Conservation (phyloP, 2,797 vertebrate species). For the Vespertilio murinus region DNA sequence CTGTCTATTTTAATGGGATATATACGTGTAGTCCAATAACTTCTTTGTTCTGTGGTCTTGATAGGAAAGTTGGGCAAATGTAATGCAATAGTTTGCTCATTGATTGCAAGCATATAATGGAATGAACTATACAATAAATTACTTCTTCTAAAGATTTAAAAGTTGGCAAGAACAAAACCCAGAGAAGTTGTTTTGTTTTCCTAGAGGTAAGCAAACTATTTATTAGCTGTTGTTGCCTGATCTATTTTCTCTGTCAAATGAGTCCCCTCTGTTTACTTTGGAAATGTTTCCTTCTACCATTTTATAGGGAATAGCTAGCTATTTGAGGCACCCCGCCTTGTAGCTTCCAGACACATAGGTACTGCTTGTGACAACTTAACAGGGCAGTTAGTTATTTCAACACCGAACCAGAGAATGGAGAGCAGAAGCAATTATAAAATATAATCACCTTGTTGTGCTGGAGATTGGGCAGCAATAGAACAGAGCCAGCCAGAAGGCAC, state of each 20-base stretch:
- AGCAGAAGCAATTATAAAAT: conserved; percentile 36
- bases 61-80: conserved; percentile 11
- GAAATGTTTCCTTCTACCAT: not conserved
- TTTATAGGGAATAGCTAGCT: conserved; percentile 28
- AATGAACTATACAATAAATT: conserved; percentile 44
- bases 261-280: conserved; percentile 29
- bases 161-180: not conserved
- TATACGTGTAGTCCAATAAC: not conserved
- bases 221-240: not conserved
- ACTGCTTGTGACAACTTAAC: not conserved
- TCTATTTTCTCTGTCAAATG: conserved; percentile 40
- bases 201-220: not conserved
- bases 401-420: not conserved
- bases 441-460: not conserved
- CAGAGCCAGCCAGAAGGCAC: not conserved
- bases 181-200: conserved; percentile 40
- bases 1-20: conserved; percentile 34
- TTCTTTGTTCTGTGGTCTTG: conserved; percentile 59
- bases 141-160: conserved; percentile 47
- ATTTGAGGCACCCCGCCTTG: not conserved
- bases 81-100: conserved; percentile 30
- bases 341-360: not conserved
- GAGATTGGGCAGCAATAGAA: not conserved
- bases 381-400: conserved; percentile 36
- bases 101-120: conserved; percentile 34